A percentile compares a stretch with the other conserved stretches of the same genome.
These are phyloP conservation scores for Cololabis saira DNA, from an alignment of 2,113 vertebrate species.

Conservation along the genomic window DNA sequence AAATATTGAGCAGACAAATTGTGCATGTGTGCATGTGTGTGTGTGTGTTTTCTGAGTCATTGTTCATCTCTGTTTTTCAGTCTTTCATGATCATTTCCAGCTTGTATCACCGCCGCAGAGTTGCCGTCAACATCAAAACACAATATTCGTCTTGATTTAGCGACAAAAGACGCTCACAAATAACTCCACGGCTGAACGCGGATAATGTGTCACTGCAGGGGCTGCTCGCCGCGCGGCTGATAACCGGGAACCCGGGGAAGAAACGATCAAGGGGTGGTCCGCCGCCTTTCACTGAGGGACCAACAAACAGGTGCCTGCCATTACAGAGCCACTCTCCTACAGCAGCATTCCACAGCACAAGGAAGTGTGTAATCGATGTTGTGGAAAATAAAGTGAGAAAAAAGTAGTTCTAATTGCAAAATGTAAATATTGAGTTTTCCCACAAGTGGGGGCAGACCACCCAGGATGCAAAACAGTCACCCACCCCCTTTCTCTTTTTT, in stretches of 20 bases:
- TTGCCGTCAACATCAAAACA: conserved; percentile 36
- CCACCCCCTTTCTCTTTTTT: conserved; percentile 75
- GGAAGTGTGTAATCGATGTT: conserved; percentile 77
- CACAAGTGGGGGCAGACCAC: conserved; percentile 87
- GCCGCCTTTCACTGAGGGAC: conserved; percentile 38
- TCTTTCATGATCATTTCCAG: conserved; percentile 38
- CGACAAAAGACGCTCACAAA: conserved; percentile 40
- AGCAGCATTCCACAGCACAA: conserved; percentile 63
- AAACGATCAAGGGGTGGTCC: conserved; percentile 34
- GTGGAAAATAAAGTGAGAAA: conserved; percentile 83
- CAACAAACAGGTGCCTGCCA: conserved; percentile 80
- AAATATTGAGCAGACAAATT: conserved; percentile 70
- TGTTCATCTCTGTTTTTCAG: conserved; percentile 33
- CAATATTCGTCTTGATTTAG: conserved; percentile 46
- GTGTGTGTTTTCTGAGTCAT: background rate
- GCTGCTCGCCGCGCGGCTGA: conserved; percentile 12
- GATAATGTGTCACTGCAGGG: conserved; percentile 23
- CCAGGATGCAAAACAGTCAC: conserved; percentile 86
- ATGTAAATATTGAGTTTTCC: conserved; percentile 91
- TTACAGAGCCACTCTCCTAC: conserved; percentile 36
- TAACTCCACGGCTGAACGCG: conserved; percentile 15
- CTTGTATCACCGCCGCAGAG: conserved; percentile 30
- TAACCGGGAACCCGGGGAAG: conserved; percentile 50
- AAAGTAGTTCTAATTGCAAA: conserved; percentile 87
- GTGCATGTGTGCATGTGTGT: conserved; percentile 29